Percentiles rank a stretch among this genome's conserved stretches.
Conservation (phyloP, 2,113 vertebrate species). For the Macaca mulatta region DNA sequence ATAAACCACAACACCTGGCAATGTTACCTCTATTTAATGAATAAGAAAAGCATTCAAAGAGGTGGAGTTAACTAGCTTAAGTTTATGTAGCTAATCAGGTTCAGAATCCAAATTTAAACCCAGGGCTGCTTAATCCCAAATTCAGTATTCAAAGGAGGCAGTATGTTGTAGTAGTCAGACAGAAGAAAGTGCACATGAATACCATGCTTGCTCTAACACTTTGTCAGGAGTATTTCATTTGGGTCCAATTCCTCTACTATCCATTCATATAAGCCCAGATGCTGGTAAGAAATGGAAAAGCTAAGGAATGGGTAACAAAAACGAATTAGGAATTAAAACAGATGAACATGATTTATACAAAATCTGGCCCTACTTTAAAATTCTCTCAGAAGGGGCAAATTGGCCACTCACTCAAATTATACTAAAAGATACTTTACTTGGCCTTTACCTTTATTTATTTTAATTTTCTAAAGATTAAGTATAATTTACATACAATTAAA, state of each 20-base stretch:
- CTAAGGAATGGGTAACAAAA: background rate
- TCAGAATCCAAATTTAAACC: background rate
- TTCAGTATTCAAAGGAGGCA: background rate
- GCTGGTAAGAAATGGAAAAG: background rate
- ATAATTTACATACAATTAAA: background rate
- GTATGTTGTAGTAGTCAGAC: no score
- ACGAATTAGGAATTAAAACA: background rate
- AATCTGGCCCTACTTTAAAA: background rate
- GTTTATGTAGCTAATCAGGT: background rate
- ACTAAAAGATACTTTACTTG: background rate
- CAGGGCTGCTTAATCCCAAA: background rate
- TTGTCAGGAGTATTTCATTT: background rate
- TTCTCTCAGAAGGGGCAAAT: conserved; percentile 4
- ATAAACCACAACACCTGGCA: no score
- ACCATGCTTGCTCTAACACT: background rate
- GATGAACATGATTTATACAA: conserved; percentile 10
- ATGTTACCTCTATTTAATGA: background rate
- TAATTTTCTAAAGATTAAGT: background rate
- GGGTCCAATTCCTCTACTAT: background rate
- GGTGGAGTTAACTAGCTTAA: background rate
- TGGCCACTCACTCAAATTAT: background rate
- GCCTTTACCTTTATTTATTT: background rate
- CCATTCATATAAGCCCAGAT: background rate
- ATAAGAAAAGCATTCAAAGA: background rate
- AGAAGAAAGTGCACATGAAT: background rate